These are phyloP conservation scores for Cephalopachus bancanus DNA, from an alignment of 2,797 vertebrate species.

Conservation along the genomic window DNA sequence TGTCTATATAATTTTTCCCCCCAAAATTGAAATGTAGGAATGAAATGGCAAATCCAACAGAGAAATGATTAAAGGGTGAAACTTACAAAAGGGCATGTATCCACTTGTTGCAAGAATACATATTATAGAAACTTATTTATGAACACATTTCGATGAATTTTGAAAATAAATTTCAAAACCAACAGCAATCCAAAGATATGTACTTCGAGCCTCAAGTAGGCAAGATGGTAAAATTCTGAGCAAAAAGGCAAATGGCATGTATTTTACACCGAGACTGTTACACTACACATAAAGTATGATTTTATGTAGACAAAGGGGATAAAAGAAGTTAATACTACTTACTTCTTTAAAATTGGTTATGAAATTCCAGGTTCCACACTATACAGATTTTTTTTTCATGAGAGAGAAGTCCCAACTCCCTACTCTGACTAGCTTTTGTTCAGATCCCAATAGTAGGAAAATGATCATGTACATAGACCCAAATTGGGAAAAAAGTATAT, in stretches of 20 bases:
- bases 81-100: not conserved
- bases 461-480: not conserved
- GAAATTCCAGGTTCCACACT: not conserved
- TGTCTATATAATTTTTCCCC: not conserved
- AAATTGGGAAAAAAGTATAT: not conserved
- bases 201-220: conserved; percentile 4
- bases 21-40: conserved; percentile 22
- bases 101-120: not conserved
- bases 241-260: not conserved
- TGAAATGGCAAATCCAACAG: conserved; percentile 56
- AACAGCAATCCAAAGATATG: not conserved
- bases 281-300: conserved; percentile 18
- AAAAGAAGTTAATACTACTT: not conserved
- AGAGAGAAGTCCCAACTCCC: not conserved
- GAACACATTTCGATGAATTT: not conserved
- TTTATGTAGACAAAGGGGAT: not conserved
- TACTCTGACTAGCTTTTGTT: not conserved
- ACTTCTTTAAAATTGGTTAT: not conserved
- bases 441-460: not conserved
- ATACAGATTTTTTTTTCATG: conserved; percentile 4
- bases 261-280: not conserved
- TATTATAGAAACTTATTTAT: not conserved
- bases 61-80: conserved; percentile 64
- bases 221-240: conserved; percentile 36
- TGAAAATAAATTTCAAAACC: conserved; percentile 59